These are phyloP conservation scores for Tachysurus vachellii DNA, from an alignment of 2,113 vertebrate genomes.

Conservation along the genomic window DNA sequence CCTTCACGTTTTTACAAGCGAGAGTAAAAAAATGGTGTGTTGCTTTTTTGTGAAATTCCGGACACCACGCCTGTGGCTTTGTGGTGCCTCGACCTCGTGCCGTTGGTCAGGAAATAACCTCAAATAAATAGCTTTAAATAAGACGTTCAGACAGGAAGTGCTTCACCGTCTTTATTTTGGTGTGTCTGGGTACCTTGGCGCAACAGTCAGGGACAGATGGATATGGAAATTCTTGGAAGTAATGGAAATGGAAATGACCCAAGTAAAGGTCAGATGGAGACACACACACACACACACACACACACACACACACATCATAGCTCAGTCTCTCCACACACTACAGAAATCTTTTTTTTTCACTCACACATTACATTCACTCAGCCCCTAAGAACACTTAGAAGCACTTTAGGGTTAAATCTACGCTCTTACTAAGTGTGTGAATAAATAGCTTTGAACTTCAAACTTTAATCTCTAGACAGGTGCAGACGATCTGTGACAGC, in stretches of 20 bases:
- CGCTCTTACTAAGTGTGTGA: not conserved
- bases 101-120: conserved; percentile 3
- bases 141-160: not conserved
- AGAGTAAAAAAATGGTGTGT: not conserved
- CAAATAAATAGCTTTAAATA: conserved; percentile 13
- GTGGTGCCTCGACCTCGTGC: not conserved
- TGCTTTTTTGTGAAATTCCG: conserved; percentile 17
- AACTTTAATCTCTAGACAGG: not conserved
- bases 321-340: not conserved
- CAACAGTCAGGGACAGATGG: not conserved
- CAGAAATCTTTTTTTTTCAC: not conserved
- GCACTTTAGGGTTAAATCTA: not conserved
- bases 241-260: not conserved
- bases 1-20: not conserved
- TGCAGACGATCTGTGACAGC: not conserved
- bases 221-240: not conserved
- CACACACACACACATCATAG: not conserved
- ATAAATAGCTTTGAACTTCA: not conserved
- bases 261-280: not conserved
- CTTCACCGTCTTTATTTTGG: conserved; percentile 12
- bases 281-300: conserved; percentile 1
- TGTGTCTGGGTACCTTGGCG: not conserved
- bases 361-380: not conserved
- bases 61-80: not conserved
- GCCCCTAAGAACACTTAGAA: not conserved